Evolutionary conservation across 2,113 vertebrate genomes (phyloP), one percentile per base, ranked within the genome.

Genomic region (Aspidoscelis tigris): DNA sequence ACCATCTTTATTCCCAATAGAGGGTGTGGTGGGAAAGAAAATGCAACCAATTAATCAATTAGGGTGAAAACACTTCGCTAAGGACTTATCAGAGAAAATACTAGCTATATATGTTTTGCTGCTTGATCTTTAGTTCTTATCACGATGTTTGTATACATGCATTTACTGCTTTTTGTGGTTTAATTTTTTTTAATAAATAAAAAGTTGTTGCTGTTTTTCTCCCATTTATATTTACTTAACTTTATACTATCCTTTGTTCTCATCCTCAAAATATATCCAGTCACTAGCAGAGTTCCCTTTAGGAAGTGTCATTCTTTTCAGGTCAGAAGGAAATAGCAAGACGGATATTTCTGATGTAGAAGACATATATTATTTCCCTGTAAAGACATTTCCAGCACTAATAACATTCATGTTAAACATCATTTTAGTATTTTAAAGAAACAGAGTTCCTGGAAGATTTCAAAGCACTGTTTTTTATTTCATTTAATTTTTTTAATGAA

Each of bases 31-130:
- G 71, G 88, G 88, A 73, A 84, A 89, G 87, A 77, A 33, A 84
- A 90, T 0, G 0, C 76, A 85, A 91, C 87, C 88, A 92, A 68
- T 89, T 87, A 83, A 83, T n/a, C 0, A 0, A 26, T 81, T 87
- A 72, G 89, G 91, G 88, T 90, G 86, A 91, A 93, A 94, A 75
- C 81, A 76, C 78, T 87, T 91, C 81, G 84, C 82, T 21, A 6
- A 64, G 24, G 84, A 82, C 88, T 88, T 77, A 84, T 91, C 81
- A 88, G 90, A 86, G n/a, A 79, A 82, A 0, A 71, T 21, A 47
- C 69, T 47, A 41, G 22, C 74, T 79, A 66, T 80, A 73, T 61
- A 4, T 61, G 18, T 74, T 73, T 53, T 39, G 7, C 33, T 12
- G 2, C 21, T 85, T 24, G 8, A 4, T 73, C 11, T 53, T 80